Percentiles rank a stretch among this genome's conserved stretches.
Evolutionary conservation across 2,888 invertebrate species (phyloP).

Genomic region (Nasonovia ribisnigri): DNA sequence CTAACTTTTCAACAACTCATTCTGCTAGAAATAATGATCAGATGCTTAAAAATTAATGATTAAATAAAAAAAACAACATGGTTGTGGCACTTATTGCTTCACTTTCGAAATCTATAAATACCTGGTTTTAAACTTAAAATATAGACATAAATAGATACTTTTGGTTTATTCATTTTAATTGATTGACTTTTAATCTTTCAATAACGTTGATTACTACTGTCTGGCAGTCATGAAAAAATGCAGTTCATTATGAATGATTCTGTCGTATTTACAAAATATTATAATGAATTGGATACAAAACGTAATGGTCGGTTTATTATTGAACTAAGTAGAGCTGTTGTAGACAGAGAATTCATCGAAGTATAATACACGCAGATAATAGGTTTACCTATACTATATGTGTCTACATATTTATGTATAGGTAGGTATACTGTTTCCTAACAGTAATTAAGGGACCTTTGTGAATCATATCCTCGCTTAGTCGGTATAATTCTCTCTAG

Average conservation of each 20-base stretch:
- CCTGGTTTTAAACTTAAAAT: too few species aligned
- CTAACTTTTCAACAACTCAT: neutral
- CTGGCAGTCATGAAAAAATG: neutral
- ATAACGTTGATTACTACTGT: neutral
- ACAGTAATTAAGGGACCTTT: conserved; percentile 12
- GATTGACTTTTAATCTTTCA: neutral
- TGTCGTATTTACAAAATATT: neutral
- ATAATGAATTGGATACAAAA: neutral
- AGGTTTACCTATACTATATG: neutral
- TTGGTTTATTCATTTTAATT: neutral
- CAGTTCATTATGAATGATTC: neutral
- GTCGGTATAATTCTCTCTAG: neutral
- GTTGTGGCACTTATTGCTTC: neutral
- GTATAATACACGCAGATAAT: neutral
- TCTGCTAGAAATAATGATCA: neutral
- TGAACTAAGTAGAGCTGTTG: too few species aligned
- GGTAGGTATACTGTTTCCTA: neutral
- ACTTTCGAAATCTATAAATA: neutral
- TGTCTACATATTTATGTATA: neutral
- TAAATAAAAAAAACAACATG: neutral
- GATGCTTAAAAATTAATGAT: neutral
- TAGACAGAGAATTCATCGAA: neutral
- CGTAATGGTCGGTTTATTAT: neutral
- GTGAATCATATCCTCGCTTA: neutral
- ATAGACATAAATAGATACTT: neutral